A percentile compares a stretch with the other conserved stretches of the same genome.
These are phyloP conservation scores for Parauchenoglanis punctatus DNA, from an alignment of 2,797 vertebrate genomes.

Conservation along the genomic window DNA sequence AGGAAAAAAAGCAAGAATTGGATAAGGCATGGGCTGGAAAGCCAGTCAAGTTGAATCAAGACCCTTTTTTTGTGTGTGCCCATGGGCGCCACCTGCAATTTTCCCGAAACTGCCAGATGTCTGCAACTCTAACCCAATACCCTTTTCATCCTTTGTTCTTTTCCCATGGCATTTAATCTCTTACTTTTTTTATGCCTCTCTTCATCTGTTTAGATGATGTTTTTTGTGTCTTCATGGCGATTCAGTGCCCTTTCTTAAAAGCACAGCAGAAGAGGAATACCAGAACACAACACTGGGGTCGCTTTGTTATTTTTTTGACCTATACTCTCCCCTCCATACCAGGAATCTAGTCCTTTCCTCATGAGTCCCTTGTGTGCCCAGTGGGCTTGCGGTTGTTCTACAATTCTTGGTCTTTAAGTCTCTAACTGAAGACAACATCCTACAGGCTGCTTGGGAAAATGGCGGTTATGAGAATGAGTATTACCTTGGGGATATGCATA, in stretches of 20 bases:
- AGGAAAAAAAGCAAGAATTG: not conserved
- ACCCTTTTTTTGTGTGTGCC: not conserved
- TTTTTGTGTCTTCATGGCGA: not conserved
- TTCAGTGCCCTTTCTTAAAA: slow-evolving; percentile 41
- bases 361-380: not conserved
- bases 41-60: slow-evolving; percentile 16
- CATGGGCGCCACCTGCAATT: not conserved
- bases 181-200: slow-evolving; percentile 6
- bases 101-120: not conserved
- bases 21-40: slow-evolving; percentile 6
- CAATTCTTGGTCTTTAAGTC: not conserved
- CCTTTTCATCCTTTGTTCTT: slow-evolving; percentile 27
- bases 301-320: slow-evolving; percentile 13
- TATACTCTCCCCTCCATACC: slow-evolving; percentile 9
- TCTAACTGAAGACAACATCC: not conserved
- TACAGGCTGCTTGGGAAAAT: slow-evolving; percentile 36
- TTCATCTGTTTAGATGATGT: slow-evolving; percentile 22
- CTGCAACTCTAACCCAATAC: slow-evolving; percentile 17
- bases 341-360: slow-evolving; percentile 23
- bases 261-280: slow-evolving; percentile 25
- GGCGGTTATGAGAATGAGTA: slow-evolving; percentile 11
- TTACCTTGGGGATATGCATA: slow-evolving; percentile 23
- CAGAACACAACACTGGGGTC: slow-evolving; percentile 14
- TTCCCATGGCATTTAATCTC: slow-evolving; percentile 40
- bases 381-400: slow-evolving; percentile 4